Percentiles rank a stretch among this genome's conserved stretches.
These are phyloP conservation scores for Mactromeris polynyma DNA, from an alignment of 2,888 invertebrate species.

Conservation along the genomic window DNA sequence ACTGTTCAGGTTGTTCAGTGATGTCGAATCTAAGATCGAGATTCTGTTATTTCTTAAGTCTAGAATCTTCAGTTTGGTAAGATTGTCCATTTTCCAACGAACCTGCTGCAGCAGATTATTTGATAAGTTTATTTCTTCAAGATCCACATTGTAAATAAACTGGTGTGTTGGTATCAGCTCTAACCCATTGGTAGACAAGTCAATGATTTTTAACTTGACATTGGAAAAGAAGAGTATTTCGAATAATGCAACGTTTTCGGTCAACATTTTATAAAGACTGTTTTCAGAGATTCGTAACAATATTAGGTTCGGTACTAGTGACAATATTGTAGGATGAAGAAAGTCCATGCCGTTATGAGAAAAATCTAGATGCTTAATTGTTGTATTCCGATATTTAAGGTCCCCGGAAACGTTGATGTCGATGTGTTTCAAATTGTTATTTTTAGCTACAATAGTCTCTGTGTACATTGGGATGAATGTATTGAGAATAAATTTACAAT, in stretches of 20 bases:
- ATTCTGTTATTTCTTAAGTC: neutral
- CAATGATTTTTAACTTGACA: slow-evolving; percentile 1
- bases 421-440: neutral
- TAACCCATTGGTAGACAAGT: slow-evolving; percentile 14
- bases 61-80: slow-evolving; percentile 5
- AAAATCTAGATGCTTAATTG: neutral
- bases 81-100: neutral
- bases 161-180: neutral
- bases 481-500: neutral
- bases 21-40: neutral
- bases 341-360: slow-evolving; percentile 27
- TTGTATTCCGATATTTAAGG: neutral
- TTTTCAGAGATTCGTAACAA: neutral
- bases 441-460: neutral
- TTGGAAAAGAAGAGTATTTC: neutral
- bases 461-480: neutral
- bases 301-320: neutral
- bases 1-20: neutral
- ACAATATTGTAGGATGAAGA: neutral
- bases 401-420: neutral
- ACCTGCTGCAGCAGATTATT: slow-evolving; percentile 17
- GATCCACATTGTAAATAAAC: slow-evolving; percentile 1
- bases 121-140: slow-evolving; percentile 26
- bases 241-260: neutral
- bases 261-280: neutral